Percentiles rank a stretch among this genome's conserved stretches.
Evolutionary conservation across 2,888 invertebrate species (phyloP).

Genomic region (Dolichomitus sp.): DNA sequence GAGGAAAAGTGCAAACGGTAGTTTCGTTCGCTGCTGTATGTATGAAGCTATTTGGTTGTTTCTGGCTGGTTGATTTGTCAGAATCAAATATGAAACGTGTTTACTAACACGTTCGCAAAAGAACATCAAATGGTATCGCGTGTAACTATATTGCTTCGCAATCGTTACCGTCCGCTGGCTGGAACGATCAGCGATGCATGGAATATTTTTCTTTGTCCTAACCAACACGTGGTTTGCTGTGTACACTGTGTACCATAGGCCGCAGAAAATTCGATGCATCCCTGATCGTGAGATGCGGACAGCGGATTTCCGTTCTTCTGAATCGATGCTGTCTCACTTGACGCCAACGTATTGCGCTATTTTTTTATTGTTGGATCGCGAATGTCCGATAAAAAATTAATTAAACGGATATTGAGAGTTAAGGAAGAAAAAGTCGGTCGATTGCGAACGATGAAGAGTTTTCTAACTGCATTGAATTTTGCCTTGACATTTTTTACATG

Average conservation of each 20-base stretch:
- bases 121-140: conserved; percentile 22
- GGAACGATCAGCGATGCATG: conserved; percentile 68
- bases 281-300: conserved; percentile 58
- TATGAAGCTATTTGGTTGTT: conserved; percentile 3
- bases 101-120: neutral
- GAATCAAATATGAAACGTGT: conserved; percentile 28
- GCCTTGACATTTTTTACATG: neutral
- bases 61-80: neutral
- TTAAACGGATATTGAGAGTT: neutral
- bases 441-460: neutral
- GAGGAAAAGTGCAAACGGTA: neutral
- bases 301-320: conserved; percentile 60
- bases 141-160: conserved; percentile 51
- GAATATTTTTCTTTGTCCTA: conserved; percentile 71
- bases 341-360: neutral
- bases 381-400: neutral
- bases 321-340: conserved; percentile 23
- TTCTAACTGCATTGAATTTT: neutral
- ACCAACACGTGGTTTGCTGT: conserved; percentile 15
- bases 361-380: neutral
- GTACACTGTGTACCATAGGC: neutral
- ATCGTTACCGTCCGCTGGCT: conserved; percentile 66
- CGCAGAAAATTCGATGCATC: conserved; percentile 62
- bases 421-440: neutral
- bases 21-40: neutral